Percentiles rank a stretch among this genome's conserved stretches.
Evolutionary conservation across 2,113 vertebrate genomes (phyloP).

Genomic region (Varanus komodoensis): DNA sequence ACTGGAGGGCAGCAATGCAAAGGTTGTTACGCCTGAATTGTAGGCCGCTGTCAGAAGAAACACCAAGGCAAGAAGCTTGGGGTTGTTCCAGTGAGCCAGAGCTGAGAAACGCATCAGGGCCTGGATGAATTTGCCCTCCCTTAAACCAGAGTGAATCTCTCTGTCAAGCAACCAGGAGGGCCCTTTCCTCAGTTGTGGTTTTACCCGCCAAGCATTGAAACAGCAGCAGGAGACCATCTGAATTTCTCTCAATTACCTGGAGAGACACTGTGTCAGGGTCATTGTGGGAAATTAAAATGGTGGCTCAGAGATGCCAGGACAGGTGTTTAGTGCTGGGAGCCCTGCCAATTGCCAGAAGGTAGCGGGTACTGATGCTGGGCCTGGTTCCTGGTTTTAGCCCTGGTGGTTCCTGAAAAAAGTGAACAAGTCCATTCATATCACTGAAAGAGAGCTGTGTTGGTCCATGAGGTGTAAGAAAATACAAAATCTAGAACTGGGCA

Average conservation of each 20-base stretch:
- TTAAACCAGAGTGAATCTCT: too few species aligned
- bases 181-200: too few species aligned
- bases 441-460: neutral
- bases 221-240: neutral
- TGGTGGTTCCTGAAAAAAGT: neutral
- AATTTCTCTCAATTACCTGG: neutral
- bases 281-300: neutral
- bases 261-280: neutral
- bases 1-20: neutral
- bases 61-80: neutral
- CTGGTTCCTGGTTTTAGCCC: neutral
- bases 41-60: neutral
- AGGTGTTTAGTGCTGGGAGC: neutral
- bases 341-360: neutral
- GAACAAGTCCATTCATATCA: neutral
- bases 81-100: neutral
- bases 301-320: neutral
- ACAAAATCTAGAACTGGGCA: neutral
- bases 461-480: neutral
- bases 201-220: neutral
- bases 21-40: neutral
- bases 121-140: neutral
- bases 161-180: too few species aligned
- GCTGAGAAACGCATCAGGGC: neutral
- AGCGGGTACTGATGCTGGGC: neutral